Base-by-base conservation (phyloP, 2,797 vertebrate species). In the Oreortyx pictus region DNA sequence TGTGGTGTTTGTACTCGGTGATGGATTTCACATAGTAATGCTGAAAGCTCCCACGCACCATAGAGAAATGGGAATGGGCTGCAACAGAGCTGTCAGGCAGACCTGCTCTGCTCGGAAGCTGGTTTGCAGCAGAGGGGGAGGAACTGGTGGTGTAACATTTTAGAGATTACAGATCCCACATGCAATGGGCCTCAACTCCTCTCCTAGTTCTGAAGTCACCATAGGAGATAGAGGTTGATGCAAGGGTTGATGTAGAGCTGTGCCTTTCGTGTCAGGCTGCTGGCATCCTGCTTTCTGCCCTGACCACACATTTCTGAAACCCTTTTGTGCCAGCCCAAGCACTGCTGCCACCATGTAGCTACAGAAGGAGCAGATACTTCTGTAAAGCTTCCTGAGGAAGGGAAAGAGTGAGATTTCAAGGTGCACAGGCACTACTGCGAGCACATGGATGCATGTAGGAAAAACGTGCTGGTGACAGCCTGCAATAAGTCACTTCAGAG, bases 1-100 rank as follows among this genome's bases (percentile, higher is more conserved):
- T 88, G 92, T 92, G 89, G 64, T 88, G 50, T 92, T 94, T 95
- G 50, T 88, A 84, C 73, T 96, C 77, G 16, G 87, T 78, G 70
- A 73, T 73, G 60, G 64, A 76, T 94, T 83, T 88, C 89, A 91
- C 73, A 23, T 8, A 43, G 77, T 78, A 56, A 47, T 70, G 62
- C 80, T 93, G 92, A 43, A 70, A 91, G 76, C 82, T 89, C 82
- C 84, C 80, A 88, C 19, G 3, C 82, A 62, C 25, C 52, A 8
- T 1, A 18, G 78, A 57, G 71, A 65, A 65, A 71, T 4, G 14
- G 5, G 44, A 49, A 39, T 54, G 72, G 71, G 72, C 27, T 94
- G 72, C 75, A 82, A 19, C 74, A 50, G 71, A 87, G 72, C 68
- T 85, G 90, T 49, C 72, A 78, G 74, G 91, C 88, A 88, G 80